Evolutionary conservation across 2,113 vertebrate species (phyloP).

Genomic region (Oreochromis spilurus): DNA sequence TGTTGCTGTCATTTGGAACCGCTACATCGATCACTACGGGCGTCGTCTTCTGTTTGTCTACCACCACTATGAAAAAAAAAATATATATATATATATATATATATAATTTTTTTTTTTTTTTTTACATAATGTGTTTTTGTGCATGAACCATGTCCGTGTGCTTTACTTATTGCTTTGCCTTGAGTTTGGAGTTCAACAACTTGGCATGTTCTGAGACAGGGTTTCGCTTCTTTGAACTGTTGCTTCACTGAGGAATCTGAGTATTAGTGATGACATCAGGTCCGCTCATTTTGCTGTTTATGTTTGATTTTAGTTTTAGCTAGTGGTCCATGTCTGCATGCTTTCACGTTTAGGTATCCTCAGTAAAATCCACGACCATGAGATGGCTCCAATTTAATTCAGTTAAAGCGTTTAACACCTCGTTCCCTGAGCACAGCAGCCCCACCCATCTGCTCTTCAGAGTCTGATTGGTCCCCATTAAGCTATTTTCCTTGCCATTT

Average conservation of each 20-base stretch:
- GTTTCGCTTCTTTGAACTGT: not conserved
- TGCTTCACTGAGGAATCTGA: not conserved
- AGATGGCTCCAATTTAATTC: not conserved
- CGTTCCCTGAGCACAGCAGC: not conserved
- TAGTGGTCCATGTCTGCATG: not conserved
- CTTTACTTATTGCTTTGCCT: not conserved
- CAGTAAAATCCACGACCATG: not conserved
- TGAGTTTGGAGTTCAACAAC: not conserved
- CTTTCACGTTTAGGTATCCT: not conserved
- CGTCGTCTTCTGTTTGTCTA: too few relatives aligned
- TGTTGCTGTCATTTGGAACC: too few relatives aligned
- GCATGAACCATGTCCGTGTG: not conserved
- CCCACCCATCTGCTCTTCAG: not conserved
- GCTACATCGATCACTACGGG: too few relatives aligned
- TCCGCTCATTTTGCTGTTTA: not conserved
- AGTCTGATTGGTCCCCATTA: not conserved
- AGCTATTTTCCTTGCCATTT: not conserved
- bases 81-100: rapidly evolving
- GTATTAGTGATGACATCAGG: not conserved
- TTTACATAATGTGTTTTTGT: not conserved
- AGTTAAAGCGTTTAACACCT: not conserved
- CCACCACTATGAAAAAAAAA: too few relatives aligned
- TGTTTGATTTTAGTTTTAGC: not conserved
- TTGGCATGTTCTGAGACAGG: not conserved
- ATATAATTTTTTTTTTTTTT: too few relatives aligned